phyloP scores from a whole-genome alignment of 1,140 invertebrate species.

The Megathymus violae region DNA sequence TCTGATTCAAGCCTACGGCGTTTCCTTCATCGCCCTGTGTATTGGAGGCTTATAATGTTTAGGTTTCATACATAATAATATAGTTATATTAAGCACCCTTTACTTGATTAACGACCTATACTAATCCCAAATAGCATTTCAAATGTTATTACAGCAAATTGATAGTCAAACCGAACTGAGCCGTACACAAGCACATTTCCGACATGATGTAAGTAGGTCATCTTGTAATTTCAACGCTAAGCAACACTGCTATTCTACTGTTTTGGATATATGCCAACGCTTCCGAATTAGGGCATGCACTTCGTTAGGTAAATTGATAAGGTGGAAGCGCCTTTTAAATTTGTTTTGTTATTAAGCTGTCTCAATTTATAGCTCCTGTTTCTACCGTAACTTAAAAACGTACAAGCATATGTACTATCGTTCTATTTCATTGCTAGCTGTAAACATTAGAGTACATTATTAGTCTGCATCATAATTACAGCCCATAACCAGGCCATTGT shows the following conservation, averaged over 20 bases:
- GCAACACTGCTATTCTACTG: conserved; percentile 48
- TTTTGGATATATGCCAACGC: conserved; percentile 56
- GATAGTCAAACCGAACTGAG: conserved; percentile 8
- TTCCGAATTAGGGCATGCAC: conserved; percentile 58
- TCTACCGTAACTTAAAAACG: too few relatives aligned
- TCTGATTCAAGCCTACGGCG: too few relatives aligned
- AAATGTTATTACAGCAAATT: conserved; percentile 11
- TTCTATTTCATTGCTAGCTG: too few relatives aligned
- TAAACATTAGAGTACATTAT: too few relatives aligned
- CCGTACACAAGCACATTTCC: conserved; percentile 10
- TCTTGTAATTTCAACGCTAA: conserved; percentile 53
- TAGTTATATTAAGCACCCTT: too few relatives aligned
- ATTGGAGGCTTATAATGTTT: too few relatives aligned
- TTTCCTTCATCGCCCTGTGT: too few relatives aligned
- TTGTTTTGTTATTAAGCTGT: conserved; percentile 37
- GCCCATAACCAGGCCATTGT: too few relatives aligned
- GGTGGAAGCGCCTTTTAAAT: conserved; percentile 56
- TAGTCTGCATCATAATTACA: too few relatives aligned
- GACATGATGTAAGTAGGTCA: conserved; percentile 47
- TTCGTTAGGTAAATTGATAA: conserved; percentile 71
- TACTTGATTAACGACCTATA: too few relatives aligned
- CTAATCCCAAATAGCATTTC: not conserved
- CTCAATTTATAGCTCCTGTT: conserved; percentile 12
- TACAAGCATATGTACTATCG: too few relatives aligned
- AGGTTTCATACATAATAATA: too few relatives aligned